Evolutionary conservation across 2,888 invertebrate genomes (phyloP), one percentile per base, ranked within the genome.

Genomic region (Norana najaformis): DNA sequence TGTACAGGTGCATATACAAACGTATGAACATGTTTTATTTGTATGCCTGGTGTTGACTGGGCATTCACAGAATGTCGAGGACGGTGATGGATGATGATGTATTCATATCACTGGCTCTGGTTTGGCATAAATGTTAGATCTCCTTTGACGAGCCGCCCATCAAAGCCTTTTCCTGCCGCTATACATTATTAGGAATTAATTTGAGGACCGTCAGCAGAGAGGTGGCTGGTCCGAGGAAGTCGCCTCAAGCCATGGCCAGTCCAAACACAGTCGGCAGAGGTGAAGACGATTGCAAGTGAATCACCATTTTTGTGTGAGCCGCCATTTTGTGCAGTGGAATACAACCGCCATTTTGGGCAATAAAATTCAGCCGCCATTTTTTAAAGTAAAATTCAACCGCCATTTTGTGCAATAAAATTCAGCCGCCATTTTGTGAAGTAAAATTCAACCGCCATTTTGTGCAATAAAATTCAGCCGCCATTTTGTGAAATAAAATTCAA

Each of bases 111-210:
- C n/a, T n/a, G 69, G 47, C n/a, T 6, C 16, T 5, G 30, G n/a
- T 69, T 69, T 11, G n/a, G n/a, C 69, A 8, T 11, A 4, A 13
- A 30, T n/a, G n/a, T 69, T 69, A 69, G 69, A 69, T 69, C 69
- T 69, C 6, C 69, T 69, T 69, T 69, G 69, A 69, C 69, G 69
- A n/a, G n/a, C 69, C 69, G 69, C 69, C n/a, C 69, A 69, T 69
- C 69, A 69, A 69, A 69, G 69, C 30, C 69, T 30, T 30, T n/a
- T n/a, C 30, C 69, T 11, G 69, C 69, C 30, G 13, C 69, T 30
- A 69, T n/a, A 69, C 69, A n/a, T 69, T 69, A 69, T n/a, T 69
- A n/a, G 69, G 69, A 69, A 69, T 69, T 69, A 69, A 69, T 69
- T 69, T 69, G n/a, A 69, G n/a, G 69, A 30, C n/a, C 69, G 69